A percentile compares a stretch with the other conserved stretches of the same genome.
phyloP scores from a whole-genome alignment of 2,888 invertebrate genomes.

The Seladonia tumulorum region DNA sequence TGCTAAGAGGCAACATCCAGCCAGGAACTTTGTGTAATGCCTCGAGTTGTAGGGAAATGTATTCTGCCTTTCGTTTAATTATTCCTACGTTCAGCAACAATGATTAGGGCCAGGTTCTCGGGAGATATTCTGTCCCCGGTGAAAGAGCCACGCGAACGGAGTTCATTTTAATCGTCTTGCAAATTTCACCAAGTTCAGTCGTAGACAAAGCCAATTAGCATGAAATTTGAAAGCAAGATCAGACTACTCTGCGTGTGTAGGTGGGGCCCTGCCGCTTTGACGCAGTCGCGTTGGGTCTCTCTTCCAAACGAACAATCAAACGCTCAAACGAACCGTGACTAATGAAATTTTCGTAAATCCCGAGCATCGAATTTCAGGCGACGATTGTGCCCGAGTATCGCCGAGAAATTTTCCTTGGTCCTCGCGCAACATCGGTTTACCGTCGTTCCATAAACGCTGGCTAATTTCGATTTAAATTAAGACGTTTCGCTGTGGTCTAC shows the following conservation, averaged over 20 bases:
- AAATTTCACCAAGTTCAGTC: slow-evolving; percentile 42
- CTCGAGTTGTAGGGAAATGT: not conserved
- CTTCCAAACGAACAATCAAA: slow-evolving; percentile 48
- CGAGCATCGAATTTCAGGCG: not conserved
- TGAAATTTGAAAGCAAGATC: slow-evolving; percentile 58
- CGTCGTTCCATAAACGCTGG: not conserved
- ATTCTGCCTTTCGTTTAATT: not conserved
- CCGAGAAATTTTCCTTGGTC: not conserved
- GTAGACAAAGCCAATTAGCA: slow-evolving; percentile 48
- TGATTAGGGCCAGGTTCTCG: not conserved
- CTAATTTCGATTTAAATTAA: not conserved
- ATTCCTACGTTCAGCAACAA: not conserved
- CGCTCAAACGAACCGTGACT: slow-evolving; percentile 47
- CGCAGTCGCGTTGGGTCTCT: slow-evolving; percentile 18
- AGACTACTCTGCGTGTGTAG: slow-evolving; percentile 23
- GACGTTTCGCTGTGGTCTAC: not conserved
- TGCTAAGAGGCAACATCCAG: not conserved
- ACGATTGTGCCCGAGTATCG: not conserved
- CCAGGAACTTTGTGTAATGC: not conserved
- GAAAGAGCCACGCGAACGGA: slow-evolving; percentile 9
- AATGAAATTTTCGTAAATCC: slow-evolving; percentile 42
- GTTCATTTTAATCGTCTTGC: slow-evolving; percentile 41
- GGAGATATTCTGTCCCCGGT: not conserved
- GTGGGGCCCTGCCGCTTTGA: slow-evolving; percentile 42
- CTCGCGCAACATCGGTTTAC: not conserved